phyloP scores from a whole-genome alignment of 2,888 invertebrate species.

The Entomobrya proxima region DNA sequence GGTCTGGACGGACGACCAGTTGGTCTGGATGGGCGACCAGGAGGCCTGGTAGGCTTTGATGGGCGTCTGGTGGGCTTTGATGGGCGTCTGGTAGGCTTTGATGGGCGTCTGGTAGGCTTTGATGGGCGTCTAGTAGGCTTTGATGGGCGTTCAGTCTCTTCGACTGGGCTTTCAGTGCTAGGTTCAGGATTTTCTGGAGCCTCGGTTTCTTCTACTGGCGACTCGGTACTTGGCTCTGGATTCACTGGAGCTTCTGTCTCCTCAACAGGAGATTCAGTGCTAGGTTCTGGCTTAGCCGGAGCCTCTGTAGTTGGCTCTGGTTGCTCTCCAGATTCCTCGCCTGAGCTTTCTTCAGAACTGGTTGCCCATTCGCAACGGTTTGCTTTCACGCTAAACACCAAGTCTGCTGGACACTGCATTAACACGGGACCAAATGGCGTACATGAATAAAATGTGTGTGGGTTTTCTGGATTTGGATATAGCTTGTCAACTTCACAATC shows the following conservation, averaged over 20 bases:
- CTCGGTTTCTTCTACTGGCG: slow-evolving; percentile 2
- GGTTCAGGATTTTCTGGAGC: not conserved
- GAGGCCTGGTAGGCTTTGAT: too few relatives aligned
- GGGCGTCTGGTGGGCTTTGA: too few relatives aligned
- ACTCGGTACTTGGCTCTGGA: not conserved
- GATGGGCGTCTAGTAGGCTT: too few relatives aligned
- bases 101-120: too few relatives aligned
- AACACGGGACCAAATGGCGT: slow-evolving; percentile 9
- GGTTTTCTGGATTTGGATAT: not conserved
- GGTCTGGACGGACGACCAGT: not conserved
- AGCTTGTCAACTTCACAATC: not conserved
- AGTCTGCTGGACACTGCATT: slow-evolving; percentile 3
- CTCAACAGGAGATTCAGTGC: not conserved
- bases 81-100: too few relatives aligned
- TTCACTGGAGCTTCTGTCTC: not conserved
- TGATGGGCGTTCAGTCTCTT: not conserved
- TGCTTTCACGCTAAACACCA: not conserved
- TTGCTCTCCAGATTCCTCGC: too few relatives aligned
- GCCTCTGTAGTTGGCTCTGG: not conserved
- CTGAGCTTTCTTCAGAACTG: too few relatives aligned
- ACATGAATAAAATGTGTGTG: slow-evolving; percentile 2
- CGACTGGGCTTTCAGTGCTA: not conserved
- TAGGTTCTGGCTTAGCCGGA: not conserved
- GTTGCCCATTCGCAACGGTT: not conserved
- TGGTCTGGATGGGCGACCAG: too few relatives aligned